These are phyloP conservation scores for Anguilla obscura DNA, from an alignment of 2,797 vertebrate species.

Conservation along the genomic window DNA sequence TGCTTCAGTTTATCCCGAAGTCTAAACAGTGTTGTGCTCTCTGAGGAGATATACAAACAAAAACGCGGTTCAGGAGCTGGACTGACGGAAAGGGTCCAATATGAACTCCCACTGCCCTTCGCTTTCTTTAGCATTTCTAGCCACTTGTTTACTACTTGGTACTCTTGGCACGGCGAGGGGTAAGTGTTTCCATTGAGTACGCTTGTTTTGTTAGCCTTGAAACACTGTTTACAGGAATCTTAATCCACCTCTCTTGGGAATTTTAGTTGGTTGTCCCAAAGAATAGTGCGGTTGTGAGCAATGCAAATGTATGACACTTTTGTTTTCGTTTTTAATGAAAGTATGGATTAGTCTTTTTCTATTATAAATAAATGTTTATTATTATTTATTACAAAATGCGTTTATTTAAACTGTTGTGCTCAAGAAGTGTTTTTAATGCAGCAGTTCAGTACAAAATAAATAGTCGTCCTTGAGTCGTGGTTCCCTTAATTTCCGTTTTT, in stretches of 20 bases:
- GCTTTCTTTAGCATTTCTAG: constrained; percentile 61
- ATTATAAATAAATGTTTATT: neutral
- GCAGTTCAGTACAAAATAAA: neutral
- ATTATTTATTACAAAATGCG: neutral
- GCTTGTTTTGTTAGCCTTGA: constrained; percentile 3
- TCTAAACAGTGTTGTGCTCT: constrained; percentile 22
- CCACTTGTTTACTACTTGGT: constrained; percentile 54
- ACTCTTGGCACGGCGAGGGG: constrained; percentile 53
- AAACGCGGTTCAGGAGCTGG: neutral
- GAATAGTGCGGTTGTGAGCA: neutral
- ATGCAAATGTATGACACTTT: neutral
- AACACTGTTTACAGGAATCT: constrained; percentile 5
- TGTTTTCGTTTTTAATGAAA: neutral
- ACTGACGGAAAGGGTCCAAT: constrained; percentile 17
- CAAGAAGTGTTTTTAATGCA: neutral
- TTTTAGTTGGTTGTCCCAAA: neutral
- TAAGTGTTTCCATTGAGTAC: constrained; percentile 53
- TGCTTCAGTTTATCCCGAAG: constrained; percentile 37
- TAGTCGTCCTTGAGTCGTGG: neutral
- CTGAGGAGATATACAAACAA: neutral
- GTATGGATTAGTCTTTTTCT: neutral
- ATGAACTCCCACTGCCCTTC: constrained; percentile 57
- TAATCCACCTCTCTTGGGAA: neutral
- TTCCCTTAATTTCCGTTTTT: neutral
- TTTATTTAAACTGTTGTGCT: neutral